phyloP scores from a whole-genome alignment of 2,888 invertebrate species.

The Drosophila rellima region DNA sequence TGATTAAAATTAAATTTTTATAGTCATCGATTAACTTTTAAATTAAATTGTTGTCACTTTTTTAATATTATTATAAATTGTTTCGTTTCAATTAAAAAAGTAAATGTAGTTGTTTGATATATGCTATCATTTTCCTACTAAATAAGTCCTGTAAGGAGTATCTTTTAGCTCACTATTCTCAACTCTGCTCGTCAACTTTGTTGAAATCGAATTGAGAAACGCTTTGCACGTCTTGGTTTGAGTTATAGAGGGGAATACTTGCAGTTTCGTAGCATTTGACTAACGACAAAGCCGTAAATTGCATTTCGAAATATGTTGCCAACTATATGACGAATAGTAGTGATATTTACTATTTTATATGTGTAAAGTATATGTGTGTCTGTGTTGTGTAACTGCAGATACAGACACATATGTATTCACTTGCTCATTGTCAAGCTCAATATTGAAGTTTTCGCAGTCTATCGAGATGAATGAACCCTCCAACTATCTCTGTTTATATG shows the following conservation, averaged over 20 bases:
- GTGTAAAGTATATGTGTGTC: background rate
- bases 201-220: slow-evolving; percentile 37
- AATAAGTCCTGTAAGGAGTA: background rate
- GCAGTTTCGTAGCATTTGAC: slow-evolving; percentile 55
- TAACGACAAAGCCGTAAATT: slow-evolving; percentile 57
- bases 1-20: too few species aligned
- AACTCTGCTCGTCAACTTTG: background rate
- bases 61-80: background rate
- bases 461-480: slow-evolving; percentile 42
- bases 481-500: background rate
- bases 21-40: too few species aligned
- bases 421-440: slow-evolving; percentile 10
- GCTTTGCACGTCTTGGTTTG: slow-evolving; percentile 33
- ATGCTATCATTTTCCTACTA: background rate
- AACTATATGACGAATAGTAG: slow-evolving; percentile 13
- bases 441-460: slow-evolving; percentile 4
- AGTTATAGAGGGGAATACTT: slow-evolving; percentile 5
- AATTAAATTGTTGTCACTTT: too few species aligned
- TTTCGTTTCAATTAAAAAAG: too few species aligned
- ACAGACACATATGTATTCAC: background rate
- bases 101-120: too few species aligned
- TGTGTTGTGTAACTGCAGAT: background rate
- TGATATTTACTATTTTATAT: slow-evolving; percentile 5
- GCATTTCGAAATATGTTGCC: slow-evolving; percentile 36
- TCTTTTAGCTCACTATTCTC: background rate